Conservation (phyloP, 2,113 vertebrate genomes). For the Chionomys nivalis region DNA sequence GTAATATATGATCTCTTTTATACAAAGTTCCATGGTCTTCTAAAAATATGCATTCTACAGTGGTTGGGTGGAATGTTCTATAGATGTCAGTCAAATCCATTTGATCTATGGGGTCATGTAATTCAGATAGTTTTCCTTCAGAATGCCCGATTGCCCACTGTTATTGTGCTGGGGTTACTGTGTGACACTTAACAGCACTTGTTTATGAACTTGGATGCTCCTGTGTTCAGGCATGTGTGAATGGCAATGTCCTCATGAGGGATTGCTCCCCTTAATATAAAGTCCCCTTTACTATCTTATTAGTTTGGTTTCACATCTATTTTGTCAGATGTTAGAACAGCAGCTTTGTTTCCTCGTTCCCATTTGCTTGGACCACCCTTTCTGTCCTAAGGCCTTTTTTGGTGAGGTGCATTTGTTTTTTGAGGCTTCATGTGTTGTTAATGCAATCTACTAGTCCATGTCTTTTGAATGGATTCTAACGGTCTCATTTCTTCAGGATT, state of each 20-base stretch:
- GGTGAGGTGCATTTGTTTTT: neutral
- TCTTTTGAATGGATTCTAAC: neutral
- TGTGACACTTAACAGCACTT: neutral
- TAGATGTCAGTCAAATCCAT: too few species aligned
- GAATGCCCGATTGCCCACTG: too few species aligned
- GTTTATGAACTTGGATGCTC: neutral
- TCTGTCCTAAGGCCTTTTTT: neutral
- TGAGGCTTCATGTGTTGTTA: neutral
- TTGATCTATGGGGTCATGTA: neutral
- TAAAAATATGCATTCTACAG: neutral
- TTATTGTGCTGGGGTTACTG: neutral
- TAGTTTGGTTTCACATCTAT: neutral
- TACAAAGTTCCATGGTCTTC: neutral
- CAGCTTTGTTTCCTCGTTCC: too few species aligned
- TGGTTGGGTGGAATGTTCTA: neutral
- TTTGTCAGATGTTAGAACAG: neutral
- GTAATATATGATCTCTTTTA: neutral
- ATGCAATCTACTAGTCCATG: neutral
- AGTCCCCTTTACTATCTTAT: neutral
- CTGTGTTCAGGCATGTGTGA: neutral
- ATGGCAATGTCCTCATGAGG: neutral
- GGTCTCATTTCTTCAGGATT: neutral
- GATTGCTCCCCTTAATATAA: neutral
- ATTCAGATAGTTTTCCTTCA: neutral
- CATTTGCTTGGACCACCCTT: neutral